These are phyloP conservation scores for Cosmia trapezina DNA, from an alignment of 2,888 invertebrate species.

Conservation along the genomic window DNA sequence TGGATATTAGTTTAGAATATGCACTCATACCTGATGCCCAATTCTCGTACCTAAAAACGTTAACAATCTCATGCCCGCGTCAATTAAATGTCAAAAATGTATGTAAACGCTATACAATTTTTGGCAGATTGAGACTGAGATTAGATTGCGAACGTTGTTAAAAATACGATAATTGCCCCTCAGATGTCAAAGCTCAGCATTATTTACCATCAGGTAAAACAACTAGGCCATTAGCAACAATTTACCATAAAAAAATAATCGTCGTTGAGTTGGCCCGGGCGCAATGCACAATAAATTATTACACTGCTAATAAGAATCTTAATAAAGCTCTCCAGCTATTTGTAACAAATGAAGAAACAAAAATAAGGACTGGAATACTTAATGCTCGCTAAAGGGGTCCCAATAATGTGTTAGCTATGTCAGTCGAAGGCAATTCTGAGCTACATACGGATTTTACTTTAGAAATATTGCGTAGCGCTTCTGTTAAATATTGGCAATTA, in stretches of 20 bases:
- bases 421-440: conserved; percentile 60
- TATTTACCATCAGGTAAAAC: conserved; percentile 34
- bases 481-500: conserved; percentile 70
- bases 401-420: conserved; percentile 66
- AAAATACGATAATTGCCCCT: no score
- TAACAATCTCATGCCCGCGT: no score
- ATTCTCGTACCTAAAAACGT: no score
- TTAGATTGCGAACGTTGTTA: no score
- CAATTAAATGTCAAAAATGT: no score
- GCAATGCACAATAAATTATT: conserved; percentile 70
- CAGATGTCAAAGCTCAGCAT: not conserved
- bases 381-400: conserved; percentile 74
- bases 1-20: not conserved
- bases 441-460: conserved; percentile 62
- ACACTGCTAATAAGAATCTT: conserved; percentile 83
- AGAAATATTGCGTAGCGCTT: conserved; percentile 65
- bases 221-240: conserved; percentile 40
- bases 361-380: conserved; percentile 86
- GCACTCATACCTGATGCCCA: not conserved
- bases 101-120: no score
- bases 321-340: conserved; percentile 84
- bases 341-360: conserved; percentile 88
- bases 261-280: conserved; percentile 74
- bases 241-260: conserved; percentile 74
- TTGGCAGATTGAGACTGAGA: no score